A percentile compares a stretch with the other conserved stretches of the same genome.
phyloP scores from a whole-genome alignment of 2,797 vertebrate species.

The Mormyrops attenuatus region DNA sequence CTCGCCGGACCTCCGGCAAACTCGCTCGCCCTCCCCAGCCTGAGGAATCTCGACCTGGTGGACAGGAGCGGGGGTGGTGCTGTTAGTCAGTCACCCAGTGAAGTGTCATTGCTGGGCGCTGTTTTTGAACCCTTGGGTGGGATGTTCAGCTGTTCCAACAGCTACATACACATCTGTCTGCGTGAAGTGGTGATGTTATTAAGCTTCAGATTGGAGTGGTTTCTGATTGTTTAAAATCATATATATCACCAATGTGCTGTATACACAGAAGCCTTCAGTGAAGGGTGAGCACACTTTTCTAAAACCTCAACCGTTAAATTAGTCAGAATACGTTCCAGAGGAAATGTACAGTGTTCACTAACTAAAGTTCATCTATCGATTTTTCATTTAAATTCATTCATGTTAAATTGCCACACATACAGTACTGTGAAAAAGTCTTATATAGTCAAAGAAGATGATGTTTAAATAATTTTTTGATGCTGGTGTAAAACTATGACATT shows the following conservation, averaged over 20 bases:
- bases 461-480: background rate
- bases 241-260: background rate
- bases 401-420: background rate
- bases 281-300: background rate
- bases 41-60: background rate
- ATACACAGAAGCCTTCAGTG: background rate
- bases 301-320: background rate
- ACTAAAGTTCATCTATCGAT: background rate
- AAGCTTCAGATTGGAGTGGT: background rate
- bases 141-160: background rate
- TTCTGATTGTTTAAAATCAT: no score
- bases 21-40: background rate
- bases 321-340: background rate
- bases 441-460: background rate
- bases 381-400: background rate
- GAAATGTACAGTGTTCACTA: background rate
- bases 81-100: background rate
- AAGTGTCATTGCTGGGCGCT: background rate
- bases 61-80: background rate
- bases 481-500: background rate
- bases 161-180: background rate
- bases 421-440: background rate
- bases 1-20: slow-evolving; percentile 49
- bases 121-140: background rate
- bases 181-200: background rate